These are phyloP conservation scores for Ptychoptera albimana DNA, from an alignment of 2,888 invertebrate species.

Conservation along the genomic window DNA sequence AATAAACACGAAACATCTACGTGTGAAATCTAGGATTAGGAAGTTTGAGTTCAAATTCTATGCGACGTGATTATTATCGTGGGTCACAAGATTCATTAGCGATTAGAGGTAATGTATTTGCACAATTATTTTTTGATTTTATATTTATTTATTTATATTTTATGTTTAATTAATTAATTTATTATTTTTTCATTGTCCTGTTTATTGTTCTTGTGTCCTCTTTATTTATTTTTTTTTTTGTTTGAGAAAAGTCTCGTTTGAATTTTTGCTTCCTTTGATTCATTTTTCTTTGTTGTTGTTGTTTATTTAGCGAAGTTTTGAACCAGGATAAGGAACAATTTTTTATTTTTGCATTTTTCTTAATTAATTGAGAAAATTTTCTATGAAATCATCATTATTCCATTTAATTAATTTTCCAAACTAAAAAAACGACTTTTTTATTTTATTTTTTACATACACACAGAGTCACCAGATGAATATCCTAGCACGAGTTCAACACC, in stretches of 20 bases:
- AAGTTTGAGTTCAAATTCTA: constrained; percentile 40
- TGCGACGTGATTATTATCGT: constrained; percentile 82
- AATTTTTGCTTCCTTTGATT: constrained; percentile 1
- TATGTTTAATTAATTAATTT: constrained; percentile 6
- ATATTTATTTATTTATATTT: constrained; percentile 7
- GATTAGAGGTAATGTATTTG: constrained; percentile 48
- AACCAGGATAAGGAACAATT: too few species aligned
- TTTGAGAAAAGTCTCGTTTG: too few species aligned
- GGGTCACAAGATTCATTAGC: constrained; percentile 83
- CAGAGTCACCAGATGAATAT: constrained; percentile 32
- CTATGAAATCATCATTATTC: too few species aligned
- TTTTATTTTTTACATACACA: constrained; percentile 8
- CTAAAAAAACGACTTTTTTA: neutral
- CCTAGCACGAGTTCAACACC: constrained; percentile 42
- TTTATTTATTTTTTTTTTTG: constrained; percentile 11
- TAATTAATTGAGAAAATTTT: too few species aligned
- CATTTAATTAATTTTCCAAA: neutral
- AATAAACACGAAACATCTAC: neutral
- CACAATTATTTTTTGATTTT: constrained; percentile 12
- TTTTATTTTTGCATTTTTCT: too few species aligned
- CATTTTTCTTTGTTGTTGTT: too few species aligned
- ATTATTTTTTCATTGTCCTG: constrained; percentile 1
- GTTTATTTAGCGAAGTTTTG: too few species aligned
- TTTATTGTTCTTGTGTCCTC: constrained; percentile 8
- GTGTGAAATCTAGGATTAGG: constrained; percentile 17